A percentile compares a stretch with the other conserved stretches of the same genome.
These are phyloP conservation scores for Dendrocopos noguchii DNA, from an alignment of 2,113 vertebrate genomes.

Conservation along the genomic window DNA sequence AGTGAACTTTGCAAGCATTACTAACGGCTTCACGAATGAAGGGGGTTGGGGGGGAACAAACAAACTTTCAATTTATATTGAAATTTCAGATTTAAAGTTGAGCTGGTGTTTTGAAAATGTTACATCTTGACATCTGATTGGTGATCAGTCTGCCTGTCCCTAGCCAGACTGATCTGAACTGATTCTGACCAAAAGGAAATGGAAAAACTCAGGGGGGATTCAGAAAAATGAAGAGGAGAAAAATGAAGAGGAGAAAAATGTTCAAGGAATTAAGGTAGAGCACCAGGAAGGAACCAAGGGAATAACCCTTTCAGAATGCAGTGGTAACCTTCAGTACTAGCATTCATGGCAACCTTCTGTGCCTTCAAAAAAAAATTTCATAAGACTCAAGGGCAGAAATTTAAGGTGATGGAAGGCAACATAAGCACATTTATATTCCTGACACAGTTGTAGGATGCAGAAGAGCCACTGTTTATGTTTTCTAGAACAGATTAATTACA, in stretches of 20 bases:
- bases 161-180: neutral
- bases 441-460: neutral
- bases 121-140: neutral
- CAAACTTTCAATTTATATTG: neutral
- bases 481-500: conserved; percentile 23
- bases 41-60: neutral
- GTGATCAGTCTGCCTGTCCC: neutral
- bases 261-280: neutral
- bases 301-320: neutral
- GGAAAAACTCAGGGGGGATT: neutral
- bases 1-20: neutral
- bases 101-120: neutral
- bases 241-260: fast-evolving
- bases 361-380: neutral
- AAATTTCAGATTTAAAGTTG: neutral
- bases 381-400: neutral
- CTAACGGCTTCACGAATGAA: neutral
- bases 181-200: neutral
- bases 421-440: neutral
- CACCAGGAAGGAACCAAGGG: neutral
- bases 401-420: neutral
- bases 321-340: neutral
- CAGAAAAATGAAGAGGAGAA: fast-evolving
- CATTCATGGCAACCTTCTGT: neutral
- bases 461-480: neutral